Base-by-base conservation (phyloP, 2,797 vertebrate species). In the Crenuchus spilurus region DNA sequence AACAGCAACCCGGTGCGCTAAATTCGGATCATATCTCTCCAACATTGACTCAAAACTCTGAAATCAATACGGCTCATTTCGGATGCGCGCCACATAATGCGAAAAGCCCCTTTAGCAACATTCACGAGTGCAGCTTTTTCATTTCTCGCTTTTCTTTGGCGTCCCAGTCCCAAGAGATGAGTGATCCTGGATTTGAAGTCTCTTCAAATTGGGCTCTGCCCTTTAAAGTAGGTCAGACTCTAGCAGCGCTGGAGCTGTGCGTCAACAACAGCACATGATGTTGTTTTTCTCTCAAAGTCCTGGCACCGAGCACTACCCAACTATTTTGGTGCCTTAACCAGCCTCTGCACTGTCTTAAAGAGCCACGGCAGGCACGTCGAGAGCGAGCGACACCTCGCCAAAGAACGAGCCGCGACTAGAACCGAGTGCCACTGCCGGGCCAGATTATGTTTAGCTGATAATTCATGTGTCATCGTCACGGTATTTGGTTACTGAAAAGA, bases 151-250 rank as follows among this genome's bases (percentile, higher is more conserved):
- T 58, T 52, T 30, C 28, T 24, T 22, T 22, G 44, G 18, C 65
- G 67, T 72, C 48, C 49, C 28, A 52, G 44, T 75, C 78, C 70
- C 72, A 35, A 58, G 74, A 80, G 76, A 80, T 33, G 62, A 75
- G 64, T 72, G 79, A 77, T 79, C 26, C 37, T 65, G 68, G 26
- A 80, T 66, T 51, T 71, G 70, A 80, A 74, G 72, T 76, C 74
- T 71, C 72, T 82, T 80, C 65, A 76, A 71, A 79, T 82, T 69
- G 66, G 49, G 75, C 75, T 72, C 75, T 81, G 82, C 68, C 85
- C 75, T 78, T 73, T 85, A 73, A 82, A 91, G 88, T 71, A 88
- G 89, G 91, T 87, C 86, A 87, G 83, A 68, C 78, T 68, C 28
- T 2, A 70, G 86, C 37, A 86, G 80, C 55, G 73, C 10, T 35